phyloP scores from a whole-genome alignment of 2,888 invertebrate genomes.

The Spilosoma lubricipeda region DNA sequence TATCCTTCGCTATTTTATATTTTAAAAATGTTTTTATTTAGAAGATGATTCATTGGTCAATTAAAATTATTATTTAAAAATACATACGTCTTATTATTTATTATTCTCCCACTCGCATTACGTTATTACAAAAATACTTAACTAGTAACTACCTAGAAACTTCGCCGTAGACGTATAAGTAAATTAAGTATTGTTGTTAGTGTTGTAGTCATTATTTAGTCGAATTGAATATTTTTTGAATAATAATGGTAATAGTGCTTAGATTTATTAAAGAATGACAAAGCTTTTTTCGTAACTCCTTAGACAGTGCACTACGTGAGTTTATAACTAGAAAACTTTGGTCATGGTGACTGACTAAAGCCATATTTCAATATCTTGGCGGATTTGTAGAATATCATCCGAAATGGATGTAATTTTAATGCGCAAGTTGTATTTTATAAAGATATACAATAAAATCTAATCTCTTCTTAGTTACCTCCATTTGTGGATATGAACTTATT shows the following conservation, averaged over 20 bases:
- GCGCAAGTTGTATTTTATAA: no score
- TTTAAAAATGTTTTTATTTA: conserved; percentile 63
- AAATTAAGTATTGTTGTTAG: not conserved
- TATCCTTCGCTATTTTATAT: conserved; percentile 63
- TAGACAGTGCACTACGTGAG: no score
- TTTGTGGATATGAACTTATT: no score
- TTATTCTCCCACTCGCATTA: not conserved
- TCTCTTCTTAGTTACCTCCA: no score
- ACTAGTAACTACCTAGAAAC: no score
- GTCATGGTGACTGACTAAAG: no score
- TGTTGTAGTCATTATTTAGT: not conserved
- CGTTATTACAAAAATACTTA: not conserved
- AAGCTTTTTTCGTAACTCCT: no score
- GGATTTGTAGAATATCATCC: no score
- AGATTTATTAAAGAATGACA: not conserved
- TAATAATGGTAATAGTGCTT: not conserved
- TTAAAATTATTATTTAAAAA: conserved; percentile 74
- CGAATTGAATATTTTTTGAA: not conserved
- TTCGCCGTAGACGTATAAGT: not conserved
- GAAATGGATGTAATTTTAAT: no score
- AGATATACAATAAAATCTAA: no score
- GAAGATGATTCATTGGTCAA: conserved; percentile 72
- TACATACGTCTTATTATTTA: conserved; percentile 33
- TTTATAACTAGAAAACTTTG: no score
- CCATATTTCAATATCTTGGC: no score